Conservation (phyloP, 2,888 invertebrate genomes). For the Andrena bicolor region DNA sequence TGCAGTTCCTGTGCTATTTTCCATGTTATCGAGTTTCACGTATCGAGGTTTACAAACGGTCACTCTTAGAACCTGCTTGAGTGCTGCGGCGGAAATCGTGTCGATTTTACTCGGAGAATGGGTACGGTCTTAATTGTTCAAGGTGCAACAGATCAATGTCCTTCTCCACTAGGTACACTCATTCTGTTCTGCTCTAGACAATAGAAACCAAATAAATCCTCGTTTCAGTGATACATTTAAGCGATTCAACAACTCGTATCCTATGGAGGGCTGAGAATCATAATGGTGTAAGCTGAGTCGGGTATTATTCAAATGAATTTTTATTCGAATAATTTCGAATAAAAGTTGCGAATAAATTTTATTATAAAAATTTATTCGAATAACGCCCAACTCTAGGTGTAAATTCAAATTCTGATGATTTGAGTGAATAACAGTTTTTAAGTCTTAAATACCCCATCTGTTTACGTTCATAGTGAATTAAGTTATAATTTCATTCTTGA, state of each 20-base stretch:
- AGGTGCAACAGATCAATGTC: constrained; percentile 15
- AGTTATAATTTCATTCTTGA: no score
- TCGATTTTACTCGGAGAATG: constrained; percentile 41
- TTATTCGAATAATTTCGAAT: no score
- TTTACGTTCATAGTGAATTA: no score
- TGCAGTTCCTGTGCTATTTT: constrained; percentile 44
- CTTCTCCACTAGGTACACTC: background rate
- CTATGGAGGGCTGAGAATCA: no score
- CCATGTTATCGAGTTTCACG: constrained; percentile 38
- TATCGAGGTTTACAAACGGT: constrained; percentile 46
- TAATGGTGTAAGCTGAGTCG: no score
- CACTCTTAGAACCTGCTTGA: constrained; percentile 39
- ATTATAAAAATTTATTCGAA: no score
- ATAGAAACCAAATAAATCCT: background rate
- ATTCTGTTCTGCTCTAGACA: background rate
- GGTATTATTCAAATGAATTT: no score
- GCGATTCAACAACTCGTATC: background rate
- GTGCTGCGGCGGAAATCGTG: constrained; percentile 30
- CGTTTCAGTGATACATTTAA: background rate
- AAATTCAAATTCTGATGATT: no score
- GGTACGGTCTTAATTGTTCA: constrained; percentile 16
- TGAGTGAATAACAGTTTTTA: no score
- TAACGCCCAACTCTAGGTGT: no score
- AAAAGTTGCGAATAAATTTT: no score
- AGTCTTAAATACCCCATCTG: no score